Base-by-base conservation (phyloP, 1,140 invertebrate genomes). In the Helicorthomorpha holstii region DNA sequence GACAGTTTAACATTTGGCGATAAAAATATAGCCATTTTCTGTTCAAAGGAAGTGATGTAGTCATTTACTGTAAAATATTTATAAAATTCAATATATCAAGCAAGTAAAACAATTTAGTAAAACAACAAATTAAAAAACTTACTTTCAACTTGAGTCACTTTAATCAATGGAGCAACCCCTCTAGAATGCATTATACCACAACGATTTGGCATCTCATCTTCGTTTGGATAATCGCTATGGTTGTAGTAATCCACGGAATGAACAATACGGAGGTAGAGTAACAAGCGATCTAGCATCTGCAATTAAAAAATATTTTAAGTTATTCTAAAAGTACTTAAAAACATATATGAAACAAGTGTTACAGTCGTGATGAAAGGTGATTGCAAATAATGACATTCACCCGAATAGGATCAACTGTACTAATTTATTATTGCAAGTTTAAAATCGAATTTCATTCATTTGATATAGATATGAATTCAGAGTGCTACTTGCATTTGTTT, bases 201-300 rank as follows among this genome's bases (percentile, higher is more conserved):
- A 26, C 93, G 75, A 66, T 98, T 97, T 0, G 96, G 96, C 95
- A 99, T 99, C 64, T 96, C 93, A 68, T 99, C 95, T 70, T 99
- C 96, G 64, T 96, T 95, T 0, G 93, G 90, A 73, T 99, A 99
- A 62, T 99, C 94, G 61, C 87, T 92, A 60, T 94, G 89, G 69
- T 94, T 96, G 66, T 99, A 99, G 64, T 94, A 99, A 69, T 99
- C 96, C 44, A 98, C 84, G 0, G 93, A 98, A 69, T 99, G 93
- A 0, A 99, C 96, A 44, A 98, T 79, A 29, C 96, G 78, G 55
- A 99, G 69, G 65, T 99, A 99, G 10, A 98, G 67, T 27, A 98
- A 77, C 41, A 99, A 75, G 29, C 81, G 71, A 63, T 89, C 86
- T 45, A 88, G 64, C 25, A 83, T 80, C 76, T 82, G 56, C 2